phyloP scores from a whole-genome alignment of 2,113 vertebrate species.

The Microcebus jonahi region DNA sequence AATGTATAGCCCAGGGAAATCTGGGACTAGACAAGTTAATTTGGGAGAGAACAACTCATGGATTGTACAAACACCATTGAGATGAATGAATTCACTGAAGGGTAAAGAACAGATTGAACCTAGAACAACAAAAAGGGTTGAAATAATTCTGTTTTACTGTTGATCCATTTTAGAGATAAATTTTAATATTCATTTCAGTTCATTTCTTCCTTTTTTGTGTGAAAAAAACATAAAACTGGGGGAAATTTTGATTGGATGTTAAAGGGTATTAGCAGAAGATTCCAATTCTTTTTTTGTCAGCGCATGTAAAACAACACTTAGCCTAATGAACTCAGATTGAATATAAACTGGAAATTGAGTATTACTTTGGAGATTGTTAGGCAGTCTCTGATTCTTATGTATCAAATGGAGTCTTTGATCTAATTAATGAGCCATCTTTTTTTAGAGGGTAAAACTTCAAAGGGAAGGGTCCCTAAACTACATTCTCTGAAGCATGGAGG shows the following conservation, averaged over 20 bases:
- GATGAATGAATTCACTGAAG: not conserved
- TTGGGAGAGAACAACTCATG: not conserved
- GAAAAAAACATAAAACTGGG: not conserved
- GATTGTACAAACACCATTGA: not conserved
- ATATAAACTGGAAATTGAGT: not conserved
- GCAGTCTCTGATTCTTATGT: not conserved
- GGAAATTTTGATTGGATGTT: not conserved
- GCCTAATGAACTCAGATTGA: not conserved
- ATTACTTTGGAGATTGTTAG: not conserved
- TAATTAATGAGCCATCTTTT: not conserved
- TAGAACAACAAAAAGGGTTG: not conserved
- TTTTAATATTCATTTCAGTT: not conserved
- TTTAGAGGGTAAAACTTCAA: not conserved
- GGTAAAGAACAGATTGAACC: not conserved
- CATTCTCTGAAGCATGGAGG: not conserved
- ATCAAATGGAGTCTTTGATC: not conserved
- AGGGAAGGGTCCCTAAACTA: not conserved
- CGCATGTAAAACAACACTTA: not conserved
- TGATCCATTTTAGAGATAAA: not conserved
- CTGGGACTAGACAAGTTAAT: not conserved
- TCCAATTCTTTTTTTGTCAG: not conserved
- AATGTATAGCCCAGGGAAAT: not conserved
- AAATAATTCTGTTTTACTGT: not conserved
- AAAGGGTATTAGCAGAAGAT: not conserved
- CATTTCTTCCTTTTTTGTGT: constrained; percentile 32